Conservation (phyloP, 2,113 vertebrate genomes). For the Phrynosoma blainvillii region DNA sequence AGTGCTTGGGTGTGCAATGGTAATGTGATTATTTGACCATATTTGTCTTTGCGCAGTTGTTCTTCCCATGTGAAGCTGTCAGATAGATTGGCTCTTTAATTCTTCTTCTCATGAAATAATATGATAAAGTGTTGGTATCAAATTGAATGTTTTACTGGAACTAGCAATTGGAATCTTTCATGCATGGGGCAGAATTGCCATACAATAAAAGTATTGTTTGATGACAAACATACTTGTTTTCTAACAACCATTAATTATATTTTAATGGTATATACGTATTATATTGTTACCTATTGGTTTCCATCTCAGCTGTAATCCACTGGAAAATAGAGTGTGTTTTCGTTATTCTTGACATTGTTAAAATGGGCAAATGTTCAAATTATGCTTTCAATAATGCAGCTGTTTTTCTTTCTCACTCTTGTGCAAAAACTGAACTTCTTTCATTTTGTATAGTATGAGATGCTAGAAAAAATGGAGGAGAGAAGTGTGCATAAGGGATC, state of each 20-base stretch:
- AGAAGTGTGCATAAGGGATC: constrained; percentile 27
- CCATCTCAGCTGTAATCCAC: constrained; percentile 17
- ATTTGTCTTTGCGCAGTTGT: constrained; percentile 72
- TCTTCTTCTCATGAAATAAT: constrained; percentile 73
- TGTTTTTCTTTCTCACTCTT: constrained; percentile 52
- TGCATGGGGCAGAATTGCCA: constrained; percentile 65
- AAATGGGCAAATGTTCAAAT: constrained; percentile 44
- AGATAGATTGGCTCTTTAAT: constrained; percentile 70
- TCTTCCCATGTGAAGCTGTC: constrained; percentile 73
- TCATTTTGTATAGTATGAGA: not conserved
- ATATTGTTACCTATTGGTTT: not conserved
- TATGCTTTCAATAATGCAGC: not conserved
- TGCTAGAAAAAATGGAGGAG: not conserved
- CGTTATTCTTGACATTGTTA: constrained; percentile 41
- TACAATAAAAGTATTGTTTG: constrained; percentile 59
- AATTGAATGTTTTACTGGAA: constrained; percentile 70
- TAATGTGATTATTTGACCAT: constrained; percentile 72
- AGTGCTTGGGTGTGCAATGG: constrained; percentile 62
- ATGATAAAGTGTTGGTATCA: constrained; percentile 66
- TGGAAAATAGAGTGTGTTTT: not conserved
- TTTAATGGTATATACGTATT: constrained; percentile 38
- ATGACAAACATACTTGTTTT: constrained; percentile 46
- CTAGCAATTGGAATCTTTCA: constrained; percentile 72
- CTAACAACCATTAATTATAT: constrained; percentile 47
- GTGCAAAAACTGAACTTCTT: not conserved